These are phyloP conservation scores for Thomomys bottae DNA, from an alignment of 2,113 vertebrate genomes.

Conservation along the genomic window DNA sequence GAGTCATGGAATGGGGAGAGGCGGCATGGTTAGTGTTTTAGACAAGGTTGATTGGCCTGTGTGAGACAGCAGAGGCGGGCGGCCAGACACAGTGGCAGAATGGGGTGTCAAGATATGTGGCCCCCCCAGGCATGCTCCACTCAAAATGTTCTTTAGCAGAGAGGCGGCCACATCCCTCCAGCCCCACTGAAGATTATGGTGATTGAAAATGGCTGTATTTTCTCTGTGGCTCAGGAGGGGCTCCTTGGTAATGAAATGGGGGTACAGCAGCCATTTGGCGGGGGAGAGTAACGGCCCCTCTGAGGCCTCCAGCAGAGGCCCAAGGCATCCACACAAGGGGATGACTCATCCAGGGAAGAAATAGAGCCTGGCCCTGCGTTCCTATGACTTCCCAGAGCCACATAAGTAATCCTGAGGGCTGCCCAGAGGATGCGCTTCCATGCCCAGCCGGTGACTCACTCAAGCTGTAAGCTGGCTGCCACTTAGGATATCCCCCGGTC, in stretches of 20 bases:
- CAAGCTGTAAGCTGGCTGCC: no score
- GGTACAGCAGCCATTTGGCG: neutral
- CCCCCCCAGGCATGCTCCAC: no score
- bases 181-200: neutral
- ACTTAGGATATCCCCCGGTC: no score
- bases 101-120: no score
- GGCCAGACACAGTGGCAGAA: no score
- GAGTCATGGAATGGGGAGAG: neutral
- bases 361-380: neutral
- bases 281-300: neutral
- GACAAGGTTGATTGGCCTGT: neutral
- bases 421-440: no score
- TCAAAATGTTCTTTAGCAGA: constrained; percentile 26
- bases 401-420: neutral
- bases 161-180: neutral
- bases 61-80: no score
- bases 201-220: constrained; percentile 44
- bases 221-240: neutral
- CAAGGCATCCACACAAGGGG: neutral
- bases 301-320: neutral
- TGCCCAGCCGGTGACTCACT: no score
- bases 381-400: neutral
- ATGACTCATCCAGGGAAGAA: constrained; percentile 14
- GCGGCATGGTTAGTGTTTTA: neutral
- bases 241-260: constrained; percentile 43